Conservation (phyloP, 2,797 vertebrate species). For the Pseudopleuronectes americanus region DNA sequence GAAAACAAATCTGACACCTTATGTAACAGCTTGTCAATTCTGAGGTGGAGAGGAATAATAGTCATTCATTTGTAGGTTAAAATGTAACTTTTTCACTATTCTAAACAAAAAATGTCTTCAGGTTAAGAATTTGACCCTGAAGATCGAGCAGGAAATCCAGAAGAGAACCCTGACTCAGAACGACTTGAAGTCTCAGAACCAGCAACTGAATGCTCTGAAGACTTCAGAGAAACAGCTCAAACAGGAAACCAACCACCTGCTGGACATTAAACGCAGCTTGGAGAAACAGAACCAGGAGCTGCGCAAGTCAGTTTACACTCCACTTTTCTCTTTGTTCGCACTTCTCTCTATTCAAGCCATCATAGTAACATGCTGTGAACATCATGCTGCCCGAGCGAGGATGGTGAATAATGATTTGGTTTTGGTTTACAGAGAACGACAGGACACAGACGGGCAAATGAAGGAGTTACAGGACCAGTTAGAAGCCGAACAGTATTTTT, state of each 20-base stretch:
- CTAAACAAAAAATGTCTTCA: conserved; percentile 63
- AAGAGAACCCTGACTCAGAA: conserved; percentile 96
- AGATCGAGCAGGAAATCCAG: conserved; percentile 97
- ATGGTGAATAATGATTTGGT: not conserved
- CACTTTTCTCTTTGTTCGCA: not conserved
- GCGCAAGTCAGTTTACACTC: conserved; percentile 86
- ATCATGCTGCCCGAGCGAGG: not conserved
- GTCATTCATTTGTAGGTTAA: not conserved
- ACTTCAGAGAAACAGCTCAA: conserved; percentile 97
- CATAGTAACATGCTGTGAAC: no score
- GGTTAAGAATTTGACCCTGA: conserved; percentile 95
- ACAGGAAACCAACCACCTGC: conserved; percentile 96
- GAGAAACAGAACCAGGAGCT: conserved; percentile 98
- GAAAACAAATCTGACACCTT: not conserved
- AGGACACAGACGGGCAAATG: conserved; percentile 98
- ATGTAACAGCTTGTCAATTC: conserved; percentile 1
- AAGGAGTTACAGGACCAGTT: conserved; percentile 98
- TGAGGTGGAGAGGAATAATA: not conserved
- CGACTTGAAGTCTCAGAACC: conserved; percentile 95
- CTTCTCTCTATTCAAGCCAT: no score
- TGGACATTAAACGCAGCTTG: conserved; percentile 93
- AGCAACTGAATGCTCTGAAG: conserved; percentile 91
- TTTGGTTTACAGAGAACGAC: conserved; percentile 87
- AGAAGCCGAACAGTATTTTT: conserved; percentile 98
- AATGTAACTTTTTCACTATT: not conserved